Percentiles rank a stretch among this genome's conserved stretches.
These are phyloP conservation scores for Bombyx mori DNA, from an alignment of 1,140 invertebrate species.

Conservation along the genomic window ASM3026992v2 NC_085115.1:992001-992500, in stretches of 20 bases:
- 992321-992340: conserved; percentile 63
- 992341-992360: no score
- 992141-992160: conserved; percentile 43
- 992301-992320: conserved; percentile 79
- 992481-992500: no score
- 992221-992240: conserved; percentile 72
- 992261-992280: conserved; percentile 21
- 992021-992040: conserved; percentile 11
- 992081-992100: no score
- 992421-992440: no score
- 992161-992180: conserved; percentile 24
- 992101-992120: no score
- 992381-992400: no score
- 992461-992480: no score
- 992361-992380: no score
- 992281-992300: conserved; percentile 68
- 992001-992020: background rate
- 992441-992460: no score
- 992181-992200: conserved; percentile 77
- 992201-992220: conserved; percentile 61
- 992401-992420: no score
- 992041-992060: no score
- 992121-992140: conserved; percentile 26
- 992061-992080: no score
- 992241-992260: conserved; percentile 63